Evolutionary conservation across 2,888 invertebrate genomes (phyloP), one percentile per base, ranked within the genome.

Genomic region (Eucera pruinosa): DNA sequence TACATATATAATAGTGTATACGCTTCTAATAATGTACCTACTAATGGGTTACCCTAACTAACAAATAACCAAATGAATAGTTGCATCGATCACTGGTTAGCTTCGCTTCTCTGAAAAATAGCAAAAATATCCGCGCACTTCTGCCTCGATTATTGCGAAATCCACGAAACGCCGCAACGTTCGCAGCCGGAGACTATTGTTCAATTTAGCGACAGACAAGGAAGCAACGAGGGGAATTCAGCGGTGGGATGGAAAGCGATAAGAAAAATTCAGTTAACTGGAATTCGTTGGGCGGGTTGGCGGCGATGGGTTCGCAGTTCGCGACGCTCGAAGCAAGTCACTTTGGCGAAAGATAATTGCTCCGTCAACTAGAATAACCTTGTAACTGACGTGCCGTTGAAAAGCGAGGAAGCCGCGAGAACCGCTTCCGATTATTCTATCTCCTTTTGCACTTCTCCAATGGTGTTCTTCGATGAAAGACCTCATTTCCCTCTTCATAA

Each of bases 281-380:
- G 80, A 81, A 74, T 74, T 82, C 66, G 67, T 67, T 67, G 6
- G 7, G 0, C 6, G 23, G n/a, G n/a, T n/a, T n/a, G n/a, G n/a
- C n/a, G n/a, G n/a, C n/a, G n/a, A 13, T 5, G 61, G 23, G 27
- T 15, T 2, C 1, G 48, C 15, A 23, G 61, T 13, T 23, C 36
- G 30, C 33, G 58, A 30, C 71, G 50, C 68, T 72, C 39, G 62
- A 50, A 66, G 62, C 70, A 68, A 54, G 72, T 65, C 73, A 82
- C 83, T 83, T 84, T 84, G 55, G 74, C 64, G 79, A 76, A 67
- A 84, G 84, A 84, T 84, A 83, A 83, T 83, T 84, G 84, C 68
- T 79, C 71, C 84, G 84, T 72, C 70, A 71, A 77, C 66, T 74
- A 70, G 80, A 84, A 84, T 80, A 76, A 77, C 66, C 82, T 83